Evolutionary conservation across 2,113 vertebrate species (phyloP).

Genomic region (Trochalopteron elliotii): DNA sequence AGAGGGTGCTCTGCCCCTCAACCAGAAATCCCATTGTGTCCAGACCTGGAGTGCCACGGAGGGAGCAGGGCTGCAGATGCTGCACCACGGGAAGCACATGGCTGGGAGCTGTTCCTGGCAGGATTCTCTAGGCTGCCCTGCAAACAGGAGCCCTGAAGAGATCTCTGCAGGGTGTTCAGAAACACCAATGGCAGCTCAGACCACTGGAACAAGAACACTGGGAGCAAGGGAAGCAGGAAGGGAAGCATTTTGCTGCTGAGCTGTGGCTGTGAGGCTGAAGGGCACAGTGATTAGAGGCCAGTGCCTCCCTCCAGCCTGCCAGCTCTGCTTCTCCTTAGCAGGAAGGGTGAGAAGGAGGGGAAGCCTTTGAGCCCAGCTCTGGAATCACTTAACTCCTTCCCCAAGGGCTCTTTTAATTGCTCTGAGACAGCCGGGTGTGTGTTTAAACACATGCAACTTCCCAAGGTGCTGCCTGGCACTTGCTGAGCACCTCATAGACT

Average conservation of each 20-base stretch:
- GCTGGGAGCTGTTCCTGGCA: background rate
- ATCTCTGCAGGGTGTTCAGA: background rate
- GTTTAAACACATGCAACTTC: fast-evolving
- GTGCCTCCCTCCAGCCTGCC: background rate
- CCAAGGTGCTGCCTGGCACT: background rate
- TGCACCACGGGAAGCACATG: fast-evolving
- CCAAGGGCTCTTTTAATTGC: background rate
- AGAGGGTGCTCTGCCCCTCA: background rate
- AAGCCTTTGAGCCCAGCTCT: background rate
- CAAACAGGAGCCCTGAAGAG: background rate
- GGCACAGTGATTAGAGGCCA: background rate
- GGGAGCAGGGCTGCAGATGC: background rate
- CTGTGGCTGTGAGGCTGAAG: background rate
- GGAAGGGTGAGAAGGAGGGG: background rate
- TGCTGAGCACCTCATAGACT: background rate
- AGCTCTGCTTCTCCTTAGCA: background rate
- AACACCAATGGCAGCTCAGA: background rate
- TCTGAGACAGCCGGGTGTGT: background rate
- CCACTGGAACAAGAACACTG: background rate
- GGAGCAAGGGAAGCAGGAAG: background rate
- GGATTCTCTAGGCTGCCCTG: background rate
- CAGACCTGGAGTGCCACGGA: fast-evolving
- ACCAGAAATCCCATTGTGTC: background rate
- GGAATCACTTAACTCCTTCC: background rate
- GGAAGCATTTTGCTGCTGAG: background rate